phyloP scores from a whole-genome alignment of 2,888 invertebrate genomes.

The Trilocha varians region DNA sequence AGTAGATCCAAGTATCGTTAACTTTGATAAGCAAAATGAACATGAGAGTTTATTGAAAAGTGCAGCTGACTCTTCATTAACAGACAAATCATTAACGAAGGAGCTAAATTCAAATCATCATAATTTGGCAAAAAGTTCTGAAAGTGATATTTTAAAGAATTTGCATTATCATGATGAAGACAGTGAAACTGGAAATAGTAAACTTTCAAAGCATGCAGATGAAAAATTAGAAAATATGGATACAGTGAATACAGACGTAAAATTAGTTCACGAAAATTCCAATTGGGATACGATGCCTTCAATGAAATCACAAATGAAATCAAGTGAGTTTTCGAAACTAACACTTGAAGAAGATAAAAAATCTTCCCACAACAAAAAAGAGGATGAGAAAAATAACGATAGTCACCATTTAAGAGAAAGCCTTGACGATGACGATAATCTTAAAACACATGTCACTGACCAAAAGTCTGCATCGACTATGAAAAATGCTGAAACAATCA shows the following conservation, averaged over 20 bases:
- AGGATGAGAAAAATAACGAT: neutral
- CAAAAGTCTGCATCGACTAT: neutral
- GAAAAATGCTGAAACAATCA: conserved; percentile 4
- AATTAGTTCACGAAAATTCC: conserved; percentile 4
- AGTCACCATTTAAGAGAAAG: neutral
- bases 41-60: conserved; percentile 4
- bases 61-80: conserved; percentile 11
- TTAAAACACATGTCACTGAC: no score
- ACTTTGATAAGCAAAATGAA: conserved; percentile 3
- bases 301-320: neutral
- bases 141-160: no score
- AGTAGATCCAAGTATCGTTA: neutral
- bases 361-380: neutral
- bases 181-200: no score
- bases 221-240: no score
- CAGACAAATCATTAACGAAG: conserved; percentile 8
- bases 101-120: no score
- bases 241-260: no score
- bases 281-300: conserved; percentile 6
- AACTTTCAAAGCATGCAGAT: no score
- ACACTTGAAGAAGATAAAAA: neutral
- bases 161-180: no score
- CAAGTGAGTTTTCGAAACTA: neutral
- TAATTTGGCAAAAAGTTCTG: no score
- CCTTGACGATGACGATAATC: no score